phyloP scores from a whole-genome alignment of 35 echinoderm and acorn worm genomes.

The Holothuria glaberrima region DNA sequence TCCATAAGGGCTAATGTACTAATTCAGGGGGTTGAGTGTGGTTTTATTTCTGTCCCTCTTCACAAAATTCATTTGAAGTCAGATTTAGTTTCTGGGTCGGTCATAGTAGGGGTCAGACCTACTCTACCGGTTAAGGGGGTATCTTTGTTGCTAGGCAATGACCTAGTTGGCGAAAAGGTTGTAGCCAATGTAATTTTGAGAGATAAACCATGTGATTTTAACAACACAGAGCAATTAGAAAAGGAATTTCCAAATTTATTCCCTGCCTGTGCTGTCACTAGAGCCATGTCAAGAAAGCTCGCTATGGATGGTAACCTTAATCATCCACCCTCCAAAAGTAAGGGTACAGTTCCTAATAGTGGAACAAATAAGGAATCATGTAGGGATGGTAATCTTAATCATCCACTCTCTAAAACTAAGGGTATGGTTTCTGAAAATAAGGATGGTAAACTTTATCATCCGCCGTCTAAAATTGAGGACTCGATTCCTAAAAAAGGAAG shows the following conservation, averaged over 20 bases:
- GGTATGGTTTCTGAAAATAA: neutral
- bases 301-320: conserved; percentile 9
- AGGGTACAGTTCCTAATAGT: neutral
- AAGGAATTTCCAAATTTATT: conserved; percentile 32
- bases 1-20: neutral
- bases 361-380: neutral
- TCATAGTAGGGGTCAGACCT: conserved; percentile 27
- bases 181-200: conserved; percentile 26
- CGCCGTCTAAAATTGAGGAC: neutral
- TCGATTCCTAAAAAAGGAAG: neutral
- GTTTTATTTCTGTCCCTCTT: conserved; percentile 17
- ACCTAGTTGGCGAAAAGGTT: neutral
- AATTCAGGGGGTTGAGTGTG: conserved; percentile 35
- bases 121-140: conserved; percentile 14
- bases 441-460: neutral
- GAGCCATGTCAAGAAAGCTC: conserved; percentile 21
- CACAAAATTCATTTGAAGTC: conserved; percentile 45
- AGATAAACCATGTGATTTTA: neutral
- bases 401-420: neutral
- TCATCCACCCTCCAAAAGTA: conserved; percentile 10
- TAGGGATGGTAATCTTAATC: no score
- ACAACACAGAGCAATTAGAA: conserved; percentile 42
- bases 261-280: conserved; percentile 16
- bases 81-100: conserved; percentile 29
- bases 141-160: conserved; percentile 29